Evolutionary conservation across 2,888 invertebrate genomes (phyloP).

Genomic region (Hybos culiciformis): DNA sequence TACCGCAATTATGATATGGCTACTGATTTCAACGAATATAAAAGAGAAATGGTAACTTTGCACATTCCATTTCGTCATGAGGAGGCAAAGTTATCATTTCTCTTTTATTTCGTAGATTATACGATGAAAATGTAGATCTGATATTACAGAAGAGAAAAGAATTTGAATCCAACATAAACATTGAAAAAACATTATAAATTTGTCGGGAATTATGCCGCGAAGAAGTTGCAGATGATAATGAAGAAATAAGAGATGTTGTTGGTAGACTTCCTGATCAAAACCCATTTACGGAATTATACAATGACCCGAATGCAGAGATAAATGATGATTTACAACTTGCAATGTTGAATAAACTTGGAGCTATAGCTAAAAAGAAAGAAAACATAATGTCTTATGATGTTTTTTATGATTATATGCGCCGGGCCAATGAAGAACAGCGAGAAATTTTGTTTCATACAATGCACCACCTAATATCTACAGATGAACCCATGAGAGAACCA

Average conservation of each 20-base stretch:
- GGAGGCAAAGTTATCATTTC: conserved; percentile 13
- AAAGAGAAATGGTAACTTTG: conserved; percentile 18
- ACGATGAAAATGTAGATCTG: conserved; percentile 12
- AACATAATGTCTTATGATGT: conserved; percentile 17
- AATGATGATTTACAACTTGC: conserved; percentile 17
- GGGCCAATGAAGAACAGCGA: no score
- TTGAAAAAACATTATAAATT: conserved; percentile 20
- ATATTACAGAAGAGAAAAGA: conserved; percentile 14
- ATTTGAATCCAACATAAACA: conserved; percentile 20
- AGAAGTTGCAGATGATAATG: no score
- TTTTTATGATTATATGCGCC: conserved; percentile 16
- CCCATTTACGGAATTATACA: conserved; percentile 15
- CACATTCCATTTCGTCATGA: conserved; percentile 21
- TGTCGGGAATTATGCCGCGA: conserved; percentile 17
- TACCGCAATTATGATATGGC: conserved; percentile 27
- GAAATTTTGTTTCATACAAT: no score
- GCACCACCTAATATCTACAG: no score
- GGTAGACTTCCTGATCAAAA: conserved; percentile 12
- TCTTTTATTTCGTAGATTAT: conserved; percentile 12
- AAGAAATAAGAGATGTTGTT: conserved; percentile 11
- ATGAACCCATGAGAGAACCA: no score
- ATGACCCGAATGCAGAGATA: conserved; percentile 14
- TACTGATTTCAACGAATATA: conserved; percentile 23
- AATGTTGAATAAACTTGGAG: conserved; percentile 17
- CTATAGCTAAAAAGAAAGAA: conserved; percentile 18